phyloP scores from a whole-genome alignment of 1,140 invertebrate genomes.

The Sycophaga agraensis region DNA sequence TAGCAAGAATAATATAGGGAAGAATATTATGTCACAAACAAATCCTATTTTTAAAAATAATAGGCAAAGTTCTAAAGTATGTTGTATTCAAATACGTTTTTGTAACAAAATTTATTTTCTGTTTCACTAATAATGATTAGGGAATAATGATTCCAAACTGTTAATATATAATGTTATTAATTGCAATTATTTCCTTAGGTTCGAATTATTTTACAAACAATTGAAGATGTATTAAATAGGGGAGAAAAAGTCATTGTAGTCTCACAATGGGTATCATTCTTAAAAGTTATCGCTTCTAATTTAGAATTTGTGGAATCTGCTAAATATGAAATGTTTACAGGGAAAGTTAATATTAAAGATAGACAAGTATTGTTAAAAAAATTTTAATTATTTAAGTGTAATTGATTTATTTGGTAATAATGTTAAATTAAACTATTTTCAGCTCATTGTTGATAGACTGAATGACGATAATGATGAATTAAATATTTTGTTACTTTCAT shows the following conservation, averaged over 20 bases:
- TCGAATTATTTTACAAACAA: constrained; percentile 61
- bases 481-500: constrained; percentile 75
- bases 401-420: background rate
- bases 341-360: constrained; percentile 64
- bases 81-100: background rate
- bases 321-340: constrained; percentile 65
- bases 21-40: constrained; percentile 42
- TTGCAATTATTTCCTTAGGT: background rate
- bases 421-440: background rate
- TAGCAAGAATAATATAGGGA: constrained; percentile 37
- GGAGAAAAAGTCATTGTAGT: constrained; percentile 82
- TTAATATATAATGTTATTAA: constrained; percentile 49
- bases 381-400: constrained; percentile 1
- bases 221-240: constrained; percentile 56
- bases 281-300: constrained; percentile 69
- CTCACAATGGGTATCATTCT: constrained; percentile 82
- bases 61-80: constrained; percentile 61
- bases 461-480: constrained; percentile 61
- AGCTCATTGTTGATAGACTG: constrained; percentile 69
- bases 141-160: constrained; percentile 22
- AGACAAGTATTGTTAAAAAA: constrained; percentile 69
- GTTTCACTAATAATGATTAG: too few species aligned
- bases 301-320: constrained; percentile 58
- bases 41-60: constrained; percentile 67
- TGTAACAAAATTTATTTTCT: background rate